Percentiles rank a stretch among this genome's conserved stretches.
Evolutionary conservation across 2,888 invertebrate species (phyloP).

Genomic region (Agonopterix heracliana): DNA sequence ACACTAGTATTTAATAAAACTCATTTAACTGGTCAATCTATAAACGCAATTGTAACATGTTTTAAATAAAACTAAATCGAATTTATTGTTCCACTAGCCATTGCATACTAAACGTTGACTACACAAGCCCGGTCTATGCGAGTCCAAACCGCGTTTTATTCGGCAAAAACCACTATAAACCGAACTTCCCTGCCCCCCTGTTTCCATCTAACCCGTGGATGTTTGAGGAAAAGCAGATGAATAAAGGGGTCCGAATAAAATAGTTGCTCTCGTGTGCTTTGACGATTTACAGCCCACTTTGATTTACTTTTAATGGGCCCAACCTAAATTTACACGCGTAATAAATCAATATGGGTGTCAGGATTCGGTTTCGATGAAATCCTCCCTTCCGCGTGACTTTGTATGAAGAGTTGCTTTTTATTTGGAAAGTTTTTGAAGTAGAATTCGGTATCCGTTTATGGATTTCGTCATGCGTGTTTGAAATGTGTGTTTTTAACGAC

Average conservation of each 20-base stretch:
- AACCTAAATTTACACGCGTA: slow-evolving; percentile 46
- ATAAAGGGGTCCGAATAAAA: slow-evolving; percentile 12
- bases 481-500: background rate
- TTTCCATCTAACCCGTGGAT: background rate
- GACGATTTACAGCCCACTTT: slow-evolving; percentile 51
- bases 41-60: no score
- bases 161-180: slow-evolving; percentile 18
- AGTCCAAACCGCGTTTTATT: slow-evolving; percentile 32
- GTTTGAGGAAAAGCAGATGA: background rate
- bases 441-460: slow-evolving; percentile 6
- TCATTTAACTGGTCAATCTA: no score
- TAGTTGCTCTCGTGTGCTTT: slow-evolving; percentile 33
- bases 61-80: no score
- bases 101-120: slow-evolving; percentile 34
- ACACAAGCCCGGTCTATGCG: slow-evolving; percentile 31
- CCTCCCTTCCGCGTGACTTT: slow-evolving; percentile 19
- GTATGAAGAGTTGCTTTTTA: slow-evolving; percentile 18
- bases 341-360: slow-evolving; percentile 47
- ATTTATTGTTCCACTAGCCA: background rate
- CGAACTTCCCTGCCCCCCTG: background rate
- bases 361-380: slow-evolving; percentile 3
- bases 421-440: slow-evolving; percentile 6
- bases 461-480: slow-evolving; percentile 1
- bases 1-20: no score
- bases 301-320: slow-evolving; percentile 54